These are phyloP conservation scores for Chloroceryle aenea DNA, from an alignment of 2,113 vertebrate genomes.

Conservation along the genomic window DNA sequence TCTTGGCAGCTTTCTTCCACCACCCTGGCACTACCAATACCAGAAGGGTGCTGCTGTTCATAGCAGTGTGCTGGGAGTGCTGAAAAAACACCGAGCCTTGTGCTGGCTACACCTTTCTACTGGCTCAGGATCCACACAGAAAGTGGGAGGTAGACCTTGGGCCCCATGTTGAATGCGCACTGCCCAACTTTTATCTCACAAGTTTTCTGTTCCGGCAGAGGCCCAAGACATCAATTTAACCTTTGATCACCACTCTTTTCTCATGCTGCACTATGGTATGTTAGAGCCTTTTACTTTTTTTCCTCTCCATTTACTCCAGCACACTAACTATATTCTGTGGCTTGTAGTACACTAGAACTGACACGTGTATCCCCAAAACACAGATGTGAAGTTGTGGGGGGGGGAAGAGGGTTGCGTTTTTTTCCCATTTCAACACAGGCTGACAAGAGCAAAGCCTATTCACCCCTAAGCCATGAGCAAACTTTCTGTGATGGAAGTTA, in stretches of 20 bases:
- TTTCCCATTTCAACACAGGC: background rate
- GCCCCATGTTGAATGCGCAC: no score
- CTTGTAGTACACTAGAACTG: background rate
- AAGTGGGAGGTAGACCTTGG: background rate
- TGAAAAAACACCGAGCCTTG: background rate
- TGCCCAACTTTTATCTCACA: background rate
- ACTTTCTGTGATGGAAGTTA: background rate
- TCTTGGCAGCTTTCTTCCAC: background rate
- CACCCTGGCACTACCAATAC: rapidly evolving
- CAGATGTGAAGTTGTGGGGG: rapidly evolving
- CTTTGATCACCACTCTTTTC: background rate
- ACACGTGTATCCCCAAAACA: background rate
- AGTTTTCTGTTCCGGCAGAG: background rate
- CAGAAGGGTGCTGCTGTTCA: background rate
- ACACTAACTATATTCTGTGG: no score
- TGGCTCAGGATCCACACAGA: rapidly evolving
- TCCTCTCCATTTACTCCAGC: background rate
- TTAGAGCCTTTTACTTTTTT: background rate
- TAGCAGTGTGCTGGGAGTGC: rapidly evolving
- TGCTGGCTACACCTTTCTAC: background rate
- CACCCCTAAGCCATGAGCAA: background rate
- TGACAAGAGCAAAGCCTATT: background rate
- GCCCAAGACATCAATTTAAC: background rate
- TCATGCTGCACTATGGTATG: rapidly evolving
- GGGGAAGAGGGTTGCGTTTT: background rate